phyloP scores from a whole-genome alignment of 2,888 invertebrate species.

The Troides oblongomaculatus region DNA sequence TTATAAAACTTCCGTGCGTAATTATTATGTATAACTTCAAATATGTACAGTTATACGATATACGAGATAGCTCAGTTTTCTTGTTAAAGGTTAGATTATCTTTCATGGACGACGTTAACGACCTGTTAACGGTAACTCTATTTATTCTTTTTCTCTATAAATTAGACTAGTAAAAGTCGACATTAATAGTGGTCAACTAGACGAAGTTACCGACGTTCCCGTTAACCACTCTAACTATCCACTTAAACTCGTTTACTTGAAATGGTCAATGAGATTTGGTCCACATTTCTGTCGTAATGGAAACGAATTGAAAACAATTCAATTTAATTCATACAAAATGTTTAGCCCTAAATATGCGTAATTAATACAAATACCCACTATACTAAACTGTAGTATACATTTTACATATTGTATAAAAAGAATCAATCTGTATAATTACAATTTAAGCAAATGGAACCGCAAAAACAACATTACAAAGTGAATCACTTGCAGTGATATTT shows the following conservation, averaged over 20 bases:
- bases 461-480: background rate
- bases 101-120: too few relatives aligned
- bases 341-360: background rate
- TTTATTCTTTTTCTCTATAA: background rate
- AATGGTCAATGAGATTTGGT: background rate
- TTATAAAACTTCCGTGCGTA: too few relatives aligned
- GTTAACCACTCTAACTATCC: background rate
- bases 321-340: background rate
- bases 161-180: background rate
- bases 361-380: background rate
- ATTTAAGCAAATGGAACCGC: background rate
- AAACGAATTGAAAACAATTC: background rate
- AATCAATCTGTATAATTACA: background rate
- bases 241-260: background rate
- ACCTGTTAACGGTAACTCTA: too few relatives aligned
- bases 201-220: background rate
- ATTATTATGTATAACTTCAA: too few relatives aligned
- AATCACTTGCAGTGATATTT: constrained; percentile 8
- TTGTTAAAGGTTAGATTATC: too few relatives aligned
- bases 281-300: background rate
- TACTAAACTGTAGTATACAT: background rate
- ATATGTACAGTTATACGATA: too few relatives aligned
- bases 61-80: too few relatives aligned
- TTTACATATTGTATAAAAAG: background rate
- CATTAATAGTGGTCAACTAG: background rate